These are phyloP conservation scores for Sturnus vulgaris DNA, from an alignment of 2,113 vertebrate genomes.

Conservation along the genomic window DNA sequence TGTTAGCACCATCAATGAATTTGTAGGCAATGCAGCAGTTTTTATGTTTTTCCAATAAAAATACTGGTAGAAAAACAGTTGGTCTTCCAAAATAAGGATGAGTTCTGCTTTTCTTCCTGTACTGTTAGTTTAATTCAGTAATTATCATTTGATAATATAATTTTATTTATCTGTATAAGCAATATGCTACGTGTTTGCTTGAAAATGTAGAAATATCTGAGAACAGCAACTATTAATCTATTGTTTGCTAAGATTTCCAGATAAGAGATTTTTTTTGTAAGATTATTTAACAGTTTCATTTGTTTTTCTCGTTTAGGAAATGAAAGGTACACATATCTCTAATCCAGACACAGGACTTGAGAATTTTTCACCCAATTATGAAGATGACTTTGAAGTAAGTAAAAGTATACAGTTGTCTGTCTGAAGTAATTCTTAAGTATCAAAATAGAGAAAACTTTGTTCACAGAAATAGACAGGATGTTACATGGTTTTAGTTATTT, in stretches of 20 bases:
- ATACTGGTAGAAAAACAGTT: neutral
- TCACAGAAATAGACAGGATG: neutral
- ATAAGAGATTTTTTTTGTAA: neutral
- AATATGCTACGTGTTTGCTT: neutral
- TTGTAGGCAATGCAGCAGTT: neutral
- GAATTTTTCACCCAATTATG: conserved; percentile 69
- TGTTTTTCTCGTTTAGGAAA: conserved; percentile 61
- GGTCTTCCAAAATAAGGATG: neutral
- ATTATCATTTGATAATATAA: neutral
- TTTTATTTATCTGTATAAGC: neutral
- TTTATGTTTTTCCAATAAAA: neutral
- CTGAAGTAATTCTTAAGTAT: neutral
- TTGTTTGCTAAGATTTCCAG: neutral
- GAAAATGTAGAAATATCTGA: neutral
- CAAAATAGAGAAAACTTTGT: neutral
- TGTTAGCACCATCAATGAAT: neutral
- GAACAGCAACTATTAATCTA: neutral
- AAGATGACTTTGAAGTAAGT: conserved; percentile 94
- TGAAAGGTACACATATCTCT: conserved; percentile 5
- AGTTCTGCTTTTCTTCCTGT: neutral
- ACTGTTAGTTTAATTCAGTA: neutral
- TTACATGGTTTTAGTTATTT: neutral
- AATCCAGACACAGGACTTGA: conserved; percentile 45
- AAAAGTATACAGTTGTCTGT: neutral
- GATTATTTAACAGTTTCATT: neutral